Evolutionary conservation across 2,888 invertebrate species (phyloP), one percentile per base, ranked within the genome.

Genomic region (Pheosia gnoma): DNA sequence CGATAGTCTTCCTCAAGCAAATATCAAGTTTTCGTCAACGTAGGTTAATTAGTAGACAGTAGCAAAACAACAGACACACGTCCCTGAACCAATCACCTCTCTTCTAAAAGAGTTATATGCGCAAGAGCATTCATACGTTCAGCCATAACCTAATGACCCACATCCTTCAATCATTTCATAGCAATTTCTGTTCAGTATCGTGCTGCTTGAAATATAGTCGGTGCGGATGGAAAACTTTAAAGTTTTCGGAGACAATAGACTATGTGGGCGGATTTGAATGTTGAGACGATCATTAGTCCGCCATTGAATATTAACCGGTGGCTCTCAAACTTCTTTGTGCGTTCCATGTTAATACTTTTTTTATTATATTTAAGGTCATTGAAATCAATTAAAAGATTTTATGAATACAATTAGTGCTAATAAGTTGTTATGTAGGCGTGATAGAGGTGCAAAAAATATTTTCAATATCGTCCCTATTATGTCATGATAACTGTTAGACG

Each of bases 261-360:
- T 74, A 82, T 87, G 92, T 90, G 87, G 92, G 91, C 86, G 89
- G 38, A 89, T 86, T 85, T 89, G 90, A 92, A 92, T 92, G 92
- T 82, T 91, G 91, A 90, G 88, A 88, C 85, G 83, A 88, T 92
- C 93, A 93, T 93, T 93, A 93, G 91, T 72, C 74, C 55, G 71
- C 88, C 81, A 90, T 93, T 93, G 93, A 89, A 75, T 75, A 58
- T 61, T 58, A 68, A 74, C 56, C 82, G 66, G 78, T 66, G 89
- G 61, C 81, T 64, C 84, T 88, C 90, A 92, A 93, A 87, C 75
- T 81, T 68, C 54, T 52, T 68, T 77, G 43, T 73, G 60, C 62
- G 59, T 47, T 53, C 65, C 59, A 63, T 63, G 72, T 77, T 74
- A 72, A 68, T 71, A 74, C 25, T 2, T 25, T 25, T 25, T 25